Evolutionary conservation across 1,140 invertebrate genomes (phyloP).

Genomic region (Potamilus streckersoni): DNA sequence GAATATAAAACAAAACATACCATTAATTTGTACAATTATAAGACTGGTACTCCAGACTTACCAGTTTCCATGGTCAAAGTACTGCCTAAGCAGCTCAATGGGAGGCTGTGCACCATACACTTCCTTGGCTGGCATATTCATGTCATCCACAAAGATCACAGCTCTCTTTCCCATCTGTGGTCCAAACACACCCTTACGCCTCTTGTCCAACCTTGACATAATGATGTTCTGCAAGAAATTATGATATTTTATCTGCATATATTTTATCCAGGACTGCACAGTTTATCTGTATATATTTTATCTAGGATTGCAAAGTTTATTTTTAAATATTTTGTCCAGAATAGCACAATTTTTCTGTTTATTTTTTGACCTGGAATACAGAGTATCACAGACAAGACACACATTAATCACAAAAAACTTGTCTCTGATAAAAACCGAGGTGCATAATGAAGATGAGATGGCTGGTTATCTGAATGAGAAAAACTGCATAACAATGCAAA

Average conservation of each 20-base stretch:
- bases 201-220: constrained; percentile 67
- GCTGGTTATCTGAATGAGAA: no score
- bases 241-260: neutral
- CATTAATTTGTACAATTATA: no score
- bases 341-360: no score
- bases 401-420: no score
- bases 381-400: no score
- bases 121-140: constrained; percentile 69
- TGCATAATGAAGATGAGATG: no score
- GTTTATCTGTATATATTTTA: no score
- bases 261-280: neutral
- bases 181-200: constrained; percentile 67
- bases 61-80: constrained; percentile 68
- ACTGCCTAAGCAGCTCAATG: constrained; percentile 68
- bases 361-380: neutral
- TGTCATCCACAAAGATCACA: constrained; percentile 69
- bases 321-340: no score
- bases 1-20: no score
- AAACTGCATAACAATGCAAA: no score
- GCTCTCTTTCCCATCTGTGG: constrained; percentile 68
- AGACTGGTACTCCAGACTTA: constrained; percentile 38
- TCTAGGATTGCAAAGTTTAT: no score
- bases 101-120: constrained; percentile 69
- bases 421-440: no score
- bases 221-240: constrained; percentile 73